Evolutionary conservation across 2,888 invertebrate species (phyloP).

Genomic region (Lasioglossum marginatum): DNA sequence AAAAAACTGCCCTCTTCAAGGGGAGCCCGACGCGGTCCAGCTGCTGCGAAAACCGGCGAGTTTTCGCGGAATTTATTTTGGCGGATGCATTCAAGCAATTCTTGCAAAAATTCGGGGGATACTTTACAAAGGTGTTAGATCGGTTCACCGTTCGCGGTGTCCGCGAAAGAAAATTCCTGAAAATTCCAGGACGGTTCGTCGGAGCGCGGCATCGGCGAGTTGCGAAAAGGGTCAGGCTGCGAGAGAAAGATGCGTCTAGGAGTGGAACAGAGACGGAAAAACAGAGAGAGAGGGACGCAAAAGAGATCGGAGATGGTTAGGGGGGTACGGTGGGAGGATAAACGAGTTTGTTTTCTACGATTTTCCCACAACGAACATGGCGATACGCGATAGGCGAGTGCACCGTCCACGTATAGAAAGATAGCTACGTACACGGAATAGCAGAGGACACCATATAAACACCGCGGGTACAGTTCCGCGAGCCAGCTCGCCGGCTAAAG

Average conservation of each 20-base stretch:
- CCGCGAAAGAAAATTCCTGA: slow-evolving; percentile 37
- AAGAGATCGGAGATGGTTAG: slow-evolving; percentile 47
- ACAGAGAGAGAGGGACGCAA: slow-evolving; percentile 25
- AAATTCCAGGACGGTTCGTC: slow-evolving; percentile 24
- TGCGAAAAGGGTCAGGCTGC: slow-evolving; percentile 43
- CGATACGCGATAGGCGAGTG: slow-evolving; percentile 75
- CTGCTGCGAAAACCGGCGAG: neutral
- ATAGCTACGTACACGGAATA: slow-evolving; percentile 77
- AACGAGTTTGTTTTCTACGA: slow-evolving; percentile 83
- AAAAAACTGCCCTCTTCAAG: neutral
- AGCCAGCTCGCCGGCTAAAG: slow-evolving; percentile 72
- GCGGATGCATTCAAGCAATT: neutral
- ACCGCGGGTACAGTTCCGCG: slow-evolving; percentile 79
- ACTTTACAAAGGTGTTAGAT: no score
- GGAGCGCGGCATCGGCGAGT: neutral
- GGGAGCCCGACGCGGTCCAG: neutral
- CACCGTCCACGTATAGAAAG: slow-evolving; percentile 74
- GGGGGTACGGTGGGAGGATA: slow-evolving; percentile 57
- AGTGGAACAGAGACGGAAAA: neutral
- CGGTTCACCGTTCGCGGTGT: neutral
- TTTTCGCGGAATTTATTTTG: neutral
- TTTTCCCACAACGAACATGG: slow-evolving; percentile 82
- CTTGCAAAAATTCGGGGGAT: neutral
- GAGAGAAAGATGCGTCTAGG: neutral
- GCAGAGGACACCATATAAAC: slow-evolving; percentile 83